These are phyloP conservation scores for Daboia siamensis DNA, from an alignment of 2,113 vertebrate species.

Conservation along the genomic window DNA sequence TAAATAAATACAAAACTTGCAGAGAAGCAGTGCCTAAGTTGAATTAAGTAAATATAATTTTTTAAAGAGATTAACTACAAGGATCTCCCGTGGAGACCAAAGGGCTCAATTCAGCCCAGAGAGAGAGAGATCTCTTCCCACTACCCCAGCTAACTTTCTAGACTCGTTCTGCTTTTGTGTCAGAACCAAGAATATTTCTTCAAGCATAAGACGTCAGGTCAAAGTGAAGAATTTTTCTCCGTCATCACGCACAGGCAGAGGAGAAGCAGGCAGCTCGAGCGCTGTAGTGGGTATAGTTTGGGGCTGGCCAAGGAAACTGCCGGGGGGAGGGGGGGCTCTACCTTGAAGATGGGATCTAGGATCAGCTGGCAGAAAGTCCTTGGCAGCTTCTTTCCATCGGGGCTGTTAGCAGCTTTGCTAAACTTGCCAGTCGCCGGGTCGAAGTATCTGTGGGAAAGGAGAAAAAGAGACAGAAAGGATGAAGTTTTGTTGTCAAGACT, in stretches of 20 bases:
- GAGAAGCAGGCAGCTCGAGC: rapidly evolving
- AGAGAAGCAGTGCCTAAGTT: not conserved
- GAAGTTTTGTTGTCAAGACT: not conserved
- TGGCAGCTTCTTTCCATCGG: slow-evolving; percentile 81
- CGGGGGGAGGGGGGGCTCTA: slow-evolving; percentile 35
- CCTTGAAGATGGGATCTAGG: slow-evolving; percentile 96
- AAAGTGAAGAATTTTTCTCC: slow-evolving; percentile 83
- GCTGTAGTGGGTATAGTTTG: rapidly evolving
- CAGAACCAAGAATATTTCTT: slow-evolving; percentile 76
- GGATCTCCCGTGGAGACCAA: not conserved
- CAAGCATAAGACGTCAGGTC: slow-evolving; percentile 75
- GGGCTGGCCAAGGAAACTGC: not conserved
- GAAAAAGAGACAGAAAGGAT: not conserved
- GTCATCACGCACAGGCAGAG: slow-evolving; percentile 75
- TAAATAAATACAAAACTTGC: not conserved
- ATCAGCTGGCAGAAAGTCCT: slow-evolving; percentile 90
- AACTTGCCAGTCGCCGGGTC: slow-evolving; percentile 85
- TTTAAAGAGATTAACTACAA: not conserved
- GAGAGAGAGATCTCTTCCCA: not conserved
- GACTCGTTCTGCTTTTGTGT: slow-evolving; percentile 32
- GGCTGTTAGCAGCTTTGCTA: slow-evolving; percentile 70
- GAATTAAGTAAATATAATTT: not conserved
- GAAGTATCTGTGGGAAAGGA: slow-evolving; percentile 74
- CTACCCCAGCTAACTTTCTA: rapidly evolving
- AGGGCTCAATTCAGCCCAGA: not conserved